Percentiles rank a stretch among this genome's conserved stretches.
Conservation (phyloP, 37 sponge, comb jelly and placozoan genomes). For the Crambe crambe region DNA sequence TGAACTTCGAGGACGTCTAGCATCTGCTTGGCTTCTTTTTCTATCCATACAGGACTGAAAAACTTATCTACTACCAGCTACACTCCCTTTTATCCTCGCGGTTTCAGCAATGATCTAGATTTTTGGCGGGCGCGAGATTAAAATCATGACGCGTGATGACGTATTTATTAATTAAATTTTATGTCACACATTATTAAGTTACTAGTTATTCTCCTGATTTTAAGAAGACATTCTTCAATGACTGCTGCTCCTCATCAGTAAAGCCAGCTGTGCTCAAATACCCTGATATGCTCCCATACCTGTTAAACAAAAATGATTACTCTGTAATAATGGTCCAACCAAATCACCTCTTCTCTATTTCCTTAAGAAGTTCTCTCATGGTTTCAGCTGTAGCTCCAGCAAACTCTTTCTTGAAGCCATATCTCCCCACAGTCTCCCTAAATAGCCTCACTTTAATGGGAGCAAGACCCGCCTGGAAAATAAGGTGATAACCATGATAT, state of each 20-base stretch:
- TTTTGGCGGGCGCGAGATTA: too few species aligned
- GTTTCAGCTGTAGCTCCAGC: constrained; percentile 67
- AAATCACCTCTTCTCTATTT: constrained; percentile 47
- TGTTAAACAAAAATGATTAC: background rate
- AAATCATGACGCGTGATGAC: too few species aligned
- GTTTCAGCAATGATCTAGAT: too few species aligned
- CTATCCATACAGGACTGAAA: background rate
- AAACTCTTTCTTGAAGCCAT: constrained; percentile 76
- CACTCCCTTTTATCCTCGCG: too few species aligned
- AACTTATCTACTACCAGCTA: too few species aligned
- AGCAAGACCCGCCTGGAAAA: constrained; percentile 70
- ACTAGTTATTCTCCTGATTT: background rate
- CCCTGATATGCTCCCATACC: constrained; percentile 65
- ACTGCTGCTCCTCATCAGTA: constrained; percentile 65
- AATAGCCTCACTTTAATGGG: constrained; percentile 65
- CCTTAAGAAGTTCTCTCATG: constrained; percentile 64
- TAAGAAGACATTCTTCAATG: constrained; percentile 50
- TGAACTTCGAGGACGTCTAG: background rate
- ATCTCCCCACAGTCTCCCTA: constrained; percentile 65
- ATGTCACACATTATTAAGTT: background rate
- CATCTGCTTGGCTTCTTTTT: background rate
- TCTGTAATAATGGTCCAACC: background rate
- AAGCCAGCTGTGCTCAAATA: constrained; percentile 79
- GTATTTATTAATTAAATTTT: too few species aligned
- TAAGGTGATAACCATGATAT: background rate